A percentile compares a stretch with the other conserved stretches of the same genome.
phyloP scores from a whole-genome alignment of 2,113 vertebrate species.

The Murina feae region DNA sequence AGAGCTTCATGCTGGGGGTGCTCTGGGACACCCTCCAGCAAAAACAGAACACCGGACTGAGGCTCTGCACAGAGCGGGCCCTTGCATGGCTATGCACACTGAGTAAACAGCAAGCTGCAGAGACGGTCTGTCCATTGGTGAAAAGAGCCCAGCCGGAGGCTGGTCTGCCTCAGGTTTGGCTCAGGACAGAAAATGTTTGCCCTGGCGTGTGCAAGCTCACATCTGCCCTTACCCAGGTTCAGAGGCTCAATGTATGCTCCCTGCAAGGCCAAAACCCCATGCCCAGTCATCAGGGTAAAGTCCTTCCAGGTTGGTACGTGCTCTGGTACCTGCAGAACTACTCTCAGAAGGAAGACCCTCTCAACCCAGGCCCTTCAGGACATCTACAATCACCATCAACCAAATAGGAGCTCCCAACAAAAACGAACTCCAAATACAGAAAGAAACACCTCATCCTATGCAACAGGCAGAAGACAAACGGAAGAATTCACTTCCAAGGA shows the following conservation, averaged over 20 bases:
- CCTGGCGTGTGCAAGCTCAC: not conserved
- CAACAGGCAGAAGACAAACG: not conserved
- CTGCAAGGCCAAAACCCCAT: not conserved
- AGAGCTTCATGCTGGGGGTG: not conserved
- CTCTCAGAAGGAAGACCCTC: not conserved
- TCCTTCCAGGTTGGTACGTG: not conserved
- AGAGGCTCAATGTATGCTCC: not conserved
- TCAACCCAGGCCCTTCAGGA: not conserved
- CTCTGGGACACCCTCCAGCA: not conserved
- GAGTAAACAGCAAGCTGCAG: not conserved
- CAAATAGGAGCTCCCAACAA: not conserved
- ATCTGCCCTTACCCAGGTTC: not conserved
- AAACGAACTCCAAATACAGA: not conserved
- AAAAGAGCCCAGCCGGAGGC: not conserved
- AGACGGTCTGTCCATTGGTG: not conserved
- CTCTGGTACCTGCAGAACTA: not conserved
- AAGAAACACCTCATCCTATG: not conserved
- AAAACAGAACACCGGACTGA: not conserved
- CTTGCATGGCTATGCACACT: rapidly evolving
- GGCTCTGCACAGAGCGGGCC: not conserved
- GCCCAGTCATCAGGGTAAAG: not conserved
- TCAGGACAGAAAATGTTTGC: not conserved
- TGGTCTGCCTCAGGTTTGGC: not conserved
- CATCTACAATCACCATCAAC: not conserved
- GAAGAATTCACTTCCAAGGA: not conserved